Evolutionary conservation across 2,888 invertebrate genomes (phyloP).

Genomic region (Lithophane ornitopus): DNA sequence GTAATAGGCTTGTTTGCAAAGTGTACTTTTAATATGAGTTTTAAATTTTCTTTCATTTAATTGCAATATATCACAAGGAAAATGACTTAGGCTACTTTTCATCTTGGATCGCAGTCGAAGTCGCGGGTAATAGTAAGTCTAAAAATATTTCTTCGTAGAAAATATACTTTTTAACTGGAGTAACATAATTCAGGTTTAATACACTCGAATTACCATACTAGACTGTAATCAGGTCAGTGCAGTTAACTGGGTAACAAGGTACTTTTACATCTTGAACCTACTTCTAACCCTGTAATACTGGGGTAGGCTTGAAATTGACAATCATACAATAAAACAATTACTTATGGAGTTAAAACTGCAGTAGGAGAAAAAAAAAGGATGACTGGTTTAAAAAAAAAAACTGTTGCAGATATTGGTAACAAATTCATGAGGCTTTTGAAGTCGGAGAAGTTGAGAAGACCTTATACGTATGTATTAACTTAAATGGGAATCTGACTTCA

Average conservation of each 20-base stretch:
- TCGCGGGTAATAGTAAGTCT: no score
- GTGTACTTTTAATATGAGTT: no score
- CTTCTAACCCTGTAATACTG: background rate
- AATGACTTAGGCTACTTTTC: no score
- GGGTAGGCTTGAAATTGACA: background rate
- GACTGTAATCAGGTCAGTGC: conserved; percentile 24
- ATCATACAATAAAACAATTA: conserved; percentile 4
- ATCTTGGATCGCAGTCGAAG: no score
- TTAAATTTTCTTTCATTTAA: no score
- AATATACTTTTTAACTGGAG: conserved; percentile 7
- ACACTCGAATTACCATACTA: conserved; percentile 27
- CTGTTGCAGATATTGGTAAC: background rate
- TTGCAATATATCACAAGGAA: no score
- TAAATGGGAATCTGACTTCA: background rate
- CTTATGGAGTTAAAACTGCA: background rate
- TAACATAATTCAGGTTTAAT: conserved; percentile 26
- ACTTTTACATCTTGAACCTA: conserved; percentile 4
- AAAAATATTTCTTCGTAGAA: background rate
- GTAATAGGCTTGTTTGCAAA: no score
- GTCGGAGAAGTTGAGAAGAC: no score
- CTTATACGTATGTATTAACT: no score
- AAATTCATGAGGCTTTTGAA: no score
- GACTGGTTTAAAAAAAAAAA: background rate
- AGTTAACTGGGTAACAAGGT: conserved; percentile 12
- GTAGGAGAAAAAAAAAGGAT: background rate